phyloP scores from a whole-genome alignment of 2,113 vertebrate species.

The human (Homo sapiens) region GRCh38 chr22:31742001-31742500 shows the following conservation, averaged over 20 bases:
- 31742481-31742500: too few relatives aligned
- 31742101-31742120: neutral
- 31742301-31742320: neutral
- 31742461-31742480: too few relatives aligned
- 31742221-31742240: neutral
- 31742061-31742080: conserved; percentile 12
- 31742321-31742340: neutral
- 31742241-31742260: neutral
- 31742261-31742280: neutral
- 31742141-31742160: neutral
- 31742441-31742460: too few relatives aligned
- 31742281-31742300: neutral
- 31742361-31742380: too few relatives aligned
- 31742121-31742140: neutral
- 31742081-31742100: neutral
- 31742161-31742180: neutral
- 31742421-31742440: too few relatives aligned
- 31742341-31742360: neutral
- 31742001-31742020: neutral
- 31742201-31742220: neutral
- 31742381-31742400: too few relatives aligned
- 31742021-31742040: neutral
- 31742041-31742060: neutral
- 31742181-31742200: neutral
- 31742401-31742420: too few relatives aligned